Evolutionary conservation across 2,113 vertebrate genomes (phyloP).

Genomic region (Meleagris gallopavo): DNA sequence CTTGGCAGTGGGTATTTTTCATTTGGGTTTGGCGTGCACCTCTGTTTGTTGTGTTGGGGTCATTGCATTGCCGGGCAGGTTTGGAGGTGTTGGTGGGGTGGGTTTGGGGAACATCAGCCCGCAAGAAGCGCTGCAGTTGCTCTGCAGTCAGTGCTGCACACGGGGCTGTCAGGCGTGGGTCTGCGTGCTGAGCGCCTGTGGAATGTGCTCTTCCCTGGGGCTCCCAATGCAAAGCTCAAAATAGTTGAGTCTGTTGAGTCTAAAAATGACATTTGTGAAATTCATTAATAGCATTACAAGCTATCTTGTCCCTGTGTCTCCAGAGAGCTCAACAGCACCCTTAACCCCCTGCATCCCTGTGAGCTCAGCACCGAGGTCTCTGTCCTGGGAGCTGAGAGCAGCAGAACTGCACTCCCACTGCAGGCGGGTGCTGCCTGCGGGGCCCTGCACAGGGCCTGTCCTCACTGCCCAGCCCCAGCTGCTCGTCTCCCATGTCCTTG

Average conservation of each 20-base stretch:
- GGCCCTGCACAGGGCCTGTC: no score
- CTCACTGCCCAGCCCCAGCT: neutral
- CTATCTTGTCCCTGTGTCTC: conserved; percentile 57
- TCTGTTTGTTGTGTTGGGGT: neutral
- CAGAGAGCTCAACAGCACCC: neutral
- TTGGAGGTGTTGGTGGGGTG: neutral
- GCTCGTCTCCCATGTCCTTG: neutral
- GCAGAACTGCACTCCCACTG: neutral
- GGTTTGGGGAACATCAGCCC: neutral
- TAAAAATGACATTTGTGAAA: conserved; percentile 67
- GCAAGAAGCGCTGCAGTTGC: neutral
- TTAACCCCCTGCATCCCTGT: neutral
- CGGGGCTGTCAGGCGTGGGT: neutral
- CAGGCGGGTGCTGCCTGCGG: no score
- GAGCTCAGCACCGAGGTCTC: neutral
- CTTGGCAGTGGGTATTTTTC: conserved; percentile 14
- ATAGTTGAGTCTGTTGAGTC: conserved; percentile 24
- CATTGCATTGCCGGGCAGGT: fast-evolving
- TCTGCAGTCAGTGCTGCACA: neutral
- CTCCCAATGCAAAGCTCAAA: conserved; percentile 25
- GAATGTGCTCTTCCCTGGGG: neutral
- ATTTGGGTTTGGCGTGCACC: neutral
- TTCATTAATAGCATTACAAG: conserved; percentile 51
- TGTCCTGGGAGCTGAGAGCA: neutral
- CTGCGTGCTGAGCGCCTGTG: neutral